Percentiles rank a stretch among this genome's conserved stretches.
Evolutionary conservation across 2,888 invertebrate species (phyloP).

Genomic region (Labia minor): DNA sequence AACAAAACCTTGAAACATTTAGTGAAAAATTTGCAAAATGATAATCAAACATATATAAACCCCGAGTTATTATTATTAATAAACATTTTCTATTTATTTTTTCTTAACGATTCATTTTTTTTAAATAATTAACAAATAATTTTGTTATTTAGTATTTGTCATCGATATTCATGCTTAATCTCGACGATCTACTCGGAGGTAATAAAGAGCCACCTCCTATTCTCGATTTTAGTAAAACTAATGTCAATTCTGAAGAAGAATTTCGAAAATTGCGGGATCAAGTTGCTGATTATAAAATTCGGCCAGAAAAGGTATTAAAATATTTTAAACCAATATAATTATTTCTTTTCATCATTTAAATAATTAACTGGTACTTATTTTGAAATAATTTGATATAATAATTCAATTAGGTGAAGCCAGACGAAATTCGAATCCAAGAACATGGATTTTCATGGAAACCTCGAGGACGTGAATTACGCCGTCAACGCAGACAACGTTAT

Average conservation of each 20-base stretch:
- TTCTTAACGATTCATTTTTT: too few relatives aligned
- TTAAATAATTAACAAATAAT: too few relatives aligned
- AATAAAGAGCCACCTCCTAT: slow-evolving; percentile 77
- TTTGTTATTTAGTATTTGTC: background rate
- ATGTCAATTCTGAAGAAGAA: slow-evolving; percentile 69
- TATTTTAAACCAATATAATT: background rate
- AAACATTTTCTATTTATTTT: too few relatives aligned
- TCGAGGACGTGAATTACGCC: slow-evolving; percentile 58
- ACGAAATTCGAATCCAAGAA: slow-evolving; percentile 66
- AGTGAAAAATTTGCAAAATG: too few relatives aligned
- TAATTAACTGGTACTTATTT: too few relatives aligned
- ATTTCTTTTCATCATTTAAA: too few relatives aligned
- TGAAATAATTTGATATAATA: background rate
- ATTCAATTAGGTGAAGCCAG: slow-evolving; percentile 49
- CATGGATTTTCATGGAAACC: slow-evolving; percentile 63
- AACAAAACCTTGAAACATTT: too few relatives aligned
- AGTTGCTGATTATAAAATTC: slow-evolving; percentile 81
- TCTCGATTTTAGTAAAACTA: slow-evolving; percentile 70
- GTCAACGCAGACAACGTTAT: slow-evolving; percentile 47
- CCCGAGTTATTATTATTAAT: too few relatives aligned
- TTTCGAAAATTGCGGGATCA: slow-evolving; percentile 71
- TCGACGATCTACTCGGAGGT: slow-evolving; percentile 74
- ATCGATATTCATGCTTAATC: slow-evolving; percentile 38
- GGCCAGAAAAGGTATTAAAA: slow-evolving; percentile 61
- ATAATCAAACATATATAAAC: too few relatives aligned